Percentiles rank a stretch among this genome's conserved stretches.
Evolutionary conservation across 1,140 invertebrate species (phyloP).

Genomic region (Drosophila sturtevanti): DNA sequence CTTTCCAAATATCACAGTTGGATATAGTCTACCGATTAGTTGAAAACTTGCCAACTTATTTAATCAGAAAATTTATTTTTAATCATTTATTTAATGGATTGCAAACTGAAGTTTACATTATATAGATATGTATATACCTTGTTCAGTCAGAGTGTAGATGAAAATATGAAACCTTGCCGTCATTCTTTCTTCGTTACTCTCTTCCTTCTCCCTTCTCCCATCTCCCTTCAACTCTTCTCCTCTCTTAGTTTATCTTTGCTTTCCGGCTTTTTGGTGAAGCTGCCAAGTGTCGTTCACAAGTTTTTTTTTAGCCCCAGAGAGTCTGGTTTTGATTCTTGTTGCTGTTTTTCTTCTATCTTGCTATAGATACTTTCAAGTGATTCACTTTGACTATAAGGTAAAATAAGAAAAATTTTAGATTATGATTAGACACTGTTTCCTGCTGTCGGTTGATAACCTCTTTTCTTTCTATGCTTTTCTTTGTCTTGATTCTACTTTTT

Average conservation of each 20-base stretch:
- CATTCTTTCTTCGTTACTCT: background rate
- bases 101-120: no score
- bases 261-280: slow-evolving; percentile 9
- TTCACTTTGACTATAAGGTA: slow-evolving; percentile 26
- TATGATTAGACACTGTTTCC: slow-evolving; percentile 4
- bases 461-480: no score
- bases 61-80: no score
- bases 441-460: slow-evolving; percentile 4
- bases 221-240: background rate
- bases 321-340: background rate
- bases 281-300: slow-evolving; percentile 7
- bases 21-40: no score
- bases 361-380: slow-evolving; percentile 29
- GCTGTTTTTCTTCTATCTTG: slow-evolving; percentile 9
- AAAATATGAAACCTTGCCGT: background rate
- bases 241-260: background rate
- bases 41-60: no score
- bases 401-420: background rate
- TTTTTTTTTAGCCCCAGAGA: slow-evolving; percentile 4
- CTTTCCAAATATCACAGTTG: no score
- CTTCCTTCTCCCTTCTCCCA: background rate
- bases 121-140: background rate
- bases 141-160: background rate
- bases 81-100: no score
- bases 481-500: background rate